Conservation (phyloP, 2,797 vertebrate species). For the Micromesistius poutassou region DNA sequence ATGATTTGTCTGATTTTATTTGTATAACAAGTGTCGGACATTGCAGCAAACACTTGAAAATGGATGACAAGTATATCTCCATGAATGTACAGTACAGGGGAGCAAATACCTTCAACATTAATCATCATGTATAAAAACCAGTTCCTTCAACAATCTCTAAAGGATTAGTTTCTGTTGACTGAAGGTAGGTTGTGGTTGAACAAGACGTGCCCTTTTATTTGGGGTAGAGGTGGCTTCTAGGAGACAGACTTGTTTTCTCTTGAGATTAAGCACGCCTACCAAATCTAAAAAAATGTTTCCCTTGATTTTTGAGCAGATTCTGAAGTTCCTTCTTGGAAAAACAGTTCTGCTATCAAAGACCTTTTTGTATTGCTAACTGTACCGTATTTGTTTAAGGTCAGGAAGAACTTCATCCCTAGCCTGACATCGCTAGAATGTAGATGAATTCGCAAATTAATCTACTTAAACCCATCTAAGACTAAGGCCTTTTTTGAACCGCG, state of each 20-base stretch:
- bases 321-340: background rate
- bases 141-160: background rate
- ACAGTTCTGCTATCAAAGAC: background rate
- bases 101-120: background rate
- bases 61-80: background rate
- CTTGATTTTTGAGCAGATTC: background rate
- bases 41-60: background rate
- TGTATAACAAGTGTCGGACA: background rate
- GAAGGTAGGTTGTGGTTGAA: background rate
- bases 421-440: too few relatives aligned
- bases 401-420: too few relatives aligned
- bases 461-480: background rate
- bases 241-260: background rate
- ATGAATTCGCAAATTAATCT: too few relatives aligned
- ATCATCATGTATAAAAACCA: background rate
- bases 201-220: background rate
- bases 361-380: too few relatives aligned
- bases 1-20: background rate
- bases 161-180: background rate
- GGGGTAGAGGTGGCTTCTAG: background rate
- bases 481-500: background rate
- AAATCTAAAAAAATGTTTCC: background rate
- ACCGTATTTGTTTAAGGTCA: too few relatives aligned
- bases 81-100: too few relatives aligned
- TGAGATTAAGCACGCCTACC: background rate